phyloP scores from a whole-genome alignment of 2,888 invertebrate genomes.

The Hemistola chrysoprasaria region DNA sequence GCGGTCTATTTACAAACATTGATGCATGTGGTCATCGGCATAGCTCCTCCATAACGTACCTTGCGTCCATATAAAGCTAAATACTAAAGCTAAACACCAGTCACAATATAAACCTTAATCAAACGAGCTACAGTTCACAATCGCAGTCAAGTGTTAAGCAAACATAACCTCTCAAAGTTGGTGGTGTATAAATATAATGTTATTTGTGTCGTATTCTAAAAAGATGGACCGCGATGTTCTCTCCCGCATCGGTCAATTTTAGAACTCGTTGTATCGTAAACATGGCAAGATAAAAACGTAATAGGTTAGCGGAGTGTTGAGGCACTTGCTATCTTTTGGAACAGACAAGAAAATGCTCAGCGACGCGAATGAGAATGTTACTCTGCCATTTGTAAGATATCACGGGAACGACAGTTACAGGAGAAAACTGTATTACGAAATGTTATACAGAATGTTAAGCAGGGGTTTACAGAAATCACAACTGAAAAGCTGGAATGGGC shows the following conservation, averaged over 20 bases:
- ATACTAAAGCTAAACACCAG: constrained; percentile 31
- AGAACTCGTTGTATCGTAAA: constrained; percentile 70
- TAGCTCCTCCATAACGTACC: constrained; percentile 76
- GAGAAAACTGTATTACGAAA: constrained; percentile 14
- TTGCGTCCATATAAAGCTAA: constrained; percentile 63
- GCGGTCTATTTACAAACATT: constrained; percentile 79
- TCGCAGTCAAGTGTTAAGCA: constrained; percentile 36
- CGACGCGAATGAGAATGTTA: constrained; percentile 46
- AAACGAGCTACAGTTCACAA: constrained; percentile 45
- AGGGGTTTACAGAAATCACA: not conserved
- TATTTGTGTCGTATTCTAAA: constrained; percentile 82
- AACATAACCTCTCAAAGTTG: constrained; percentile 63
- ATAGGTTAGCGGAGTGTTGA: constrained; percentile 39
- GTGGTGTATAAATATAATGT: constrained; percentile 79
- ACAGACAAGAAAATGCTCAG: constrained; percentile 36
- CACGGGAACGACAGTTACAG: constrained; percentile 24
- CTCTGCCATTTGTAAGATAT: constrained; percentile 59
- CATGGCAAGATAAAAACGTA: constrained; percentile 57
- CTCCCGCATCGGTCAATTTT: constrained; percentile 82
- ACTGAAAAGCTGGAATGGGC: no score
- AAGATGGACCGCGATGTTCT: constrained; percentile 81
- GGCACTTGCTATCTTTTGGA: constrained; percentile 53
- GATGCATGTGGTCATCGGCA: constrained; percentile 82
- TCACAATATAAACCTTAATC: constrained; percentile 19
- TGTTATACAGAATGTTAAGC: not conserved